These are phyloP conservation scores for Tenthredo scrophulariae DNA, from an alignment of 2,888 invertebrate genomes.

Conservation along the genomic window DNA sequence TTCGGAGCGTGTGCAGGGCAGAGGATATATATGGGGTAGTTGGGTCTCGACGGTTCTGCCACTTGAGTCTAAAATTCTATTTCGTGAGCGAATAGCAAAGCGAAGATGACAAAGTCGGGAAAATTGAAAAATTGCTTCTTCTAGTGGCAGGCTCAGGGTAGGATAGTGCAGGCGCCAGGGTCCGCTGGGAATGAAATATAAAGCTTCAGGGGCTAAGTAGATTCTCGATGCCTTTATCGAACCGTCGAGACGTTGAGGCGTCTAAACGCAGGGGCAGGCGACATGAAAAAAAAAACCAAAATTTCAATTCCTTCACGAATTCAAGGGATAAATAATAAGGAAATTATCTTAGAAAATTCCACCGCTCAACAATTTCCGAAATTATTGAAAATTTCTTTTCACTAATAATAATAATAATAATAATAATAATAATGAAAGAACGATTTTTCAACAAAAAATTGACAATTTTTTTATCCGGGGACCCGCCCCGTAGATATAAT, in stretches of 20 bases:
- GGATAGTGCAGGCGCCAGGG: constrained; percentile 21
- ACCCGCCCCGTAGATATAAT: background rate
- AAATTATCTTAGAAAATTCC: background rate
- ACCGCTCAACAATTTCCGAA: background rate
- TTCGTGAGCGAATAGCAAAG: constrained; percentile 75
- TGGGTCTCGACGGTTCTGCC: constrained; percentile 59
- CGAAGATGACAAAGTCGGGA: constrained; percentile 77
- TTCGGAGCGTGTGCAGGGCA: background rate
- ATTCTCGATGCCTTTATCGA: constrained; percentile 71
- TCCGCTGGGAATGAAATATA: constrained; percentile 66
- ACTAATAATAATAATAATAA: background rate
- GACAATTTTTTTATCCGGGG: background rate
- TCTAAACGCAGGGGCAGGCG: background rate
- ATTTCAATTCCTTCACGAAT: background rate
- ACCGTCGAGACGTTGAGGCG: constrained; percentile 35
- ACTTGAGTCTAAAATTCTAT: constrained; percentile 75
- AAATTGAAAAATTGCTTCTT: constrained; percentile 78
- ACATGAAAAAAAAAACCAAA: background rate
- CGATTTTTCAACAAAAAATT: background rate
- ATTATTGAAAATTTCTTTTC: background rate
- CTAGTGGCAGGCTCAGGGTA: constrained; percentile 60
- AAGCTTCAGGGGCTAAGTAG: constrained; percentile 71
- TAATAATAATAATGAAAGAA: too few species aligned
- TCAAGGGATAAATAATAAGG: background rate
- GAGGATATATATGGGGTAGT: constrained; percentile 12